Conservation (phyloP, 2,113 vertebrate genomes). For the Phalacrocorax aristotelis region DNA sequence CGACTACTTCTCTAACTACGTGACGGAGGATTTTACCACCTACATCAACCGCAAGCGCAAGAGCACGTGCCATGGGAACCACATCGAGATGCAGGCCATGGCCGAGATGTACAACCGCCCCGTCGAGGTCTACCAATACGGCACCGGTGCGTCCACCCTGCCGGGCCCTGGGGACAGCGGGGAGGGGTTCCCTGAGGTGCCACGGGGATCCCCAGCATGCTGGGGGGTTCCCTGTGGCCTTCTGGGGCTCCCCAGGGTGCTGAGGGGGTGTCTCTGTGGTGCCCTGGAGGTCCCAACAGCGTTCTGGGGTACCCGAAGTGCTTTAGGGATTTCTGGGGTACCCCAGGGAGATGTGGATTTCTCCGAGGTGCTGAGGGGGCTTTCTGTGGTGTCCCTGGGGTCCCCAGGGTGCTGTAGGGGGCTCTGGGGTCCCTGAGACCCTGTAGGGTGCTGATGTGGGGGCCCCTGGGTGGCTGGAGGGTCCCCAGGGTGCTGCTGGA, state of each 20-base stretch:
- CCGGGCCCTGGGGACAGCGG: fast-evolving
- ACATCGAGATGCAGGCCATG: constrained; percentile 98
- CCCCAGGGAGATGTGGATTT: too few species aligned
- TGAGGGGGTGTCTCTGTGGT: not conserved
- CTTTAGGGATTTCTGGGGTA: not conserved
- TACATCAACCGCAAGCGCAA: constrained; percentile 96
- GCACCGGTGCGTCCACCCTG: constrained; percentile 58
- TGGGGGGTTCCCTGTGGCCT: not conserved
- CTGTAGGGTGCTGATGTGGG: not conserved
- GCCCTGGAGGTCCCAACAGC: not conserved
- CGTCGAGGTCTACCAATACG: constrained; percentile 92
- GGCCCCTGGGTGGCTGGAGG: too few species aligned
- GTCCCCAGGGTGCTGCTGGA: too few species aligned
- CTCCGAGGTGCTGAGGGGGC: too few species aligned
- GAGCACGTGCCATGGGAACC: constrained; percentile 96
- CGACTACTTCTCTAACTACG: constrained; percentile 95
- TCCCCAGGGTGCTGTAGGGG: too few species aligned
- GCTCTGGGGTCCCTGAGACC: not conserved
- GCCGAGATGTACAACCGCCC: constrained; percentile 97
- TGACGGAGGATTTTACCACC: constrained; percentile 94
- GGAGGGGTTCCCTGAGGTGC: too few species aligned
- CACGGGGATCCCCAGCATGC: too few species aligned
- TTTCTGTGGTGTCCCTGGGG: not conserved
- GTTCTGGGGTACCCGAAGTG: not conserved
- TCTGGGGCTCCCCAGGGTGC: not conserved